A percentile compares a stretch with the other conserved stretches of the same genome.
These are phyloP conservation scores for Epistrophella euchroma DNA, from an alignment of 2,888 invertebrate species.

Conservation along the genomic window DNA sequence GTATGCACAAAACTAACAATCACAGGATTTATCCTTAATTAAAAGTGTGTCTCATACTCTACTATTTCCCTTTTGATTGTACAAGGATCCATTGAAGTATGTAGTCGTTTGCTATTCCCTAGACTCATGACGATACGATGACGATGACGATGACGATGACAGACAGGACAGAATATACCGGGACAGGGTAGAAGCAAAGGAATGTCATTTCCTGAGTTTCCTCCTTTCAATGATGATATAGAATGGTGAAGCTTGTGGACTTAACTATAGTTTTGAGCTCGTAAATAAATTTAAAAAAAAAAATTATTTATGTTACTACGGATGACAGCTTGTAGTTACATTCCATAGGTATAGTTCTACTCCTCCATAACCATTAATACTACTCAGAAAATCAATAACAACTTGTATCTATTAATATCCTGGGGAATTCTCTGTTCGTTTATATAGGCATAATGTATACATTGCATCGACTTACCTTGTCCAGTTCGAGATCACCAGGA, in stretches of 20 bases:
- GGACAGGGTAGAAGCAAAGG: constrained; percentile 7
- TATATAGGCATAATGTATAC: too few species aligned
- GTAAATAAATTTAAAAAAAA: constrained; percentile 11
- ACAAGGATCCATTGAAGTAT: constrained; percentile 9
- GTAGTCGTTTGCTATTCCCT: not conserved
- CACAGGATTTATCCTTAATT: constrained; percentile 68
- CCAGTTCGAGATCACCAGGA: constrained; percentile 92
- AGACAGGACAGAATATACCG: constrained; percentile 6
- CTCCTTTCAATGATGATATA: not conserved
- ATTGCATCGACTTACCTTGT: constrained; percentile 87
- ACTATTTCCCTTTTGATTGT: constrained; percentile 26
- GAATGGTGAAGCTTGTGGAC: not conserved
- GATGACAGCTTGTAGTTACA: constrained; percentile 25
- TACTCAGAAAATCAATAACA: constrained; percentile 40
- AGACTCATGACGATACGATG: constrained; percentile 11
- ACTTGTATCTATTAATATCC: constrained; percentile 41
- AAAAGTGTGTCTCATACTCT: constrained; percentile 58
- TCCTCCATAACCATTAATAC: not conserved
- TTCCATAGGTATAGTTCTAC: not conserved
- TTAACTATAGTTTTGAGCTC: not conserved
- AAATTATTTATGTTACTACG: constrained; percentile 27
- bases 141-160: constrained; percentile 33
- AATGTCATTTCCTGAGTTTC: constrained; percentile 19
- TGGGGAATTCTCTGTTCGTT: constrained; percentile 3
- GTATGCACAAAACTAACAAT: constrained; percentile 62